A percentile compares a stretch with the other conserved stretches of the same genome.
These are phyloP conservation scores for Netelia inedita DNA, from an alignment of 2,888 invertebrate species.

Conservation along the genomic window DNA sequence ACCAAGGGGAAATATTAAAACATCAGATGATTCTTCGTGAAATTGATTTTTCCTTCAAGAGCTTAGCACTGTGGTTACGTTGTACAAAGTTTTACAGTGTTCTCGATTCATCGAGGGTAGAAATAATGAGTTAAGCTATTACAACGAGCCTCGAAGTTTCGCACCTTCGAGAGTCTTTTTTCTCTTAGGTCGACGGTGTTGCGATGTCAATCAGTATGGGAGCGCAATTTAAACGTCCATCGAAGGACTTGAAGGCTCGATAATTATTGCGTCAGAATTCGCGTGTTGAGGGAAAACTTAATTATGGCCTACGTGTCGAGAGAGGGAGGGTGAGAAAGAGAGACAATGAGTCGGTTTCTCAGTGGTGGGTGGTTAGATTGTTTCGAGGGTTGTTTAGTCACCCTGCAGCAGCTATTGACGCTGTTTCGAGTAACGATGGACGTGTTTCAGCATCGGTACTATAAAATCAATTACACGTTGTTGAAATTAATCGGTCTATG, in stretches of 20 bases:
- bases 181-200: not conserved
- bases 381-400: not conserved
- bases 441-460: conserved; percentile 4
- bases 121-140: too few species aligned
- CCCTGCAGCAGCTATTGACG: not conserved
- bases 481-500: conserved; percentile 8
- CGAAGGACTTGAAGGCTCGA: not conserved
- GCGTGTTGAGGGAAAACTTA: not conserved
- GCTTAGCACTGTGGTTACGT: too few species aligned
- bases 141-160: not conserved
- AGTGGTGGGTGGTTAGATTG: too few species aligned
- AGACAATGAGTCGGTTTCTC: too few species aligned
- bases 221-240: not conserved
- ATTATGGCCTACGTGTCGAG: too few species aligned
- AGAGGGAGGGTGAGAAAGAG: too few species aligned
- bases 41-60: too few species aligned
- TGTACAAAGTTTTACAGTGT: too few species aligned
- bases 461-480: not conserved
- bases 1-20: too few species aligned
- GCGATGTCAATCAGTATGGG: too few species aligned
- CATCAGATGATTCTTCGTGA: too few species aligned
- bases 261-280: not conserved
- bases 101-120: too few species aligned
- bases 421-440: not conserved
- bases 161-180: not conserved